Percentiles rank a stretch among this genome's conserved stretches.
Evolutionary conservation across 2,797 vertebrate genomes (phyloP).

Genomic region (Pelochelys cantorii): DNA sequence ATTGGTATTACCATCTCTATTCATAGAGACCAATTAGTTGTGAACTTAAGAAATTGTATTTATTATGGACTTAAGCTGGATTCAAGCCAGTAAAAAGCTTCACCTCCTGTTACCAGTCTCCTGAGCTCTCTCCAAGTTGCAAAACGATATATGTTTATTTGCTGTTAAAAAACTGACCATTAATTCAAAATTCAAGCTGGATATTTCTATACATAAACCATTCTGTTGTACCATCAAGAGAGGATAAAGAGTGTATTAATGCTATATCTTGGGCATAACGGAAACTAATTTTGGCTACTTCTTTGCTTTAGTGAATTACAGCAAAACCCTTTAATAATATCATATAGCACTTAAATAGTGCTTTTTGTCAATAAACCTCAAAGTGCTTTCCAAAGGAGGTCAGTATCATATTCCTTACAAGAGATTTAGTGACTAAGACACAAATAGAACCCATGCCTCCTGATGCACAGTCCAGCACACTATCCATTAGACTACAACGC

Average conservation of each 20-base stretch:
- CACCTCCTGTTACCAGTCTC: background rate
- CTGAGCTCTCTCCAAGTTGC: background rate
- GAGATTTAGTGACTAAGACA: background rate
- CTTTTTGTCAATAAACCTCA: background rate
- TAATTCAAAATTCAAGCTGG: constrained; percentile 8
- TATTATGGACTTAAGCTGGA: background rate
- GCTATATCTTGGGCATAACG: constrained; percentile 4
- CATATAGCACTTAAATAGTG: constrained; percentile 3
- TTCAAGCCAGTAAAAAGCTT: constrained; percentile 25
- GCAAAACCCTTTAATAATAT: constrained; percentile 42
- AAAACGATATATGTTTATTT: background rate
- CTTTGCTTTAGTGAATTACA: background rate
- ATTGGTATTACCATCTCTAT: background rate
- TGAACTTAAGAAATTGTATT: background rate
- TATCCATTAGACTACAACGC: background rate
- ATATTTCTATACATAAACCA: background rate
- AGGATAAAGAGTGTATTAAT: background rate
- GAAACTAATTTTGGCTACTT: constrained; percentile 43
- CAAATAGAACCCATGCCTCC: background rate
- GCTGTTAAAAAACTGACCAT: background rate
- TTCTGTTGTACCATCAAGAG: background rate
- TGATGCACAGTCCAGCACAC: background rate
- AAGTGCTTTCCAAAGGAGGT: background rate
- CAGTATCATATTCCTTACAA: background rate
- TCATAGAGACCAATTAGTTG: constrained; percentile 54